Percentiles rank a stretch among this genome's conserved stretches.
phyloP scores from a whole-genome alignment of 2,113 vertebrate species.

The Elanoides forficatus region DNA sequence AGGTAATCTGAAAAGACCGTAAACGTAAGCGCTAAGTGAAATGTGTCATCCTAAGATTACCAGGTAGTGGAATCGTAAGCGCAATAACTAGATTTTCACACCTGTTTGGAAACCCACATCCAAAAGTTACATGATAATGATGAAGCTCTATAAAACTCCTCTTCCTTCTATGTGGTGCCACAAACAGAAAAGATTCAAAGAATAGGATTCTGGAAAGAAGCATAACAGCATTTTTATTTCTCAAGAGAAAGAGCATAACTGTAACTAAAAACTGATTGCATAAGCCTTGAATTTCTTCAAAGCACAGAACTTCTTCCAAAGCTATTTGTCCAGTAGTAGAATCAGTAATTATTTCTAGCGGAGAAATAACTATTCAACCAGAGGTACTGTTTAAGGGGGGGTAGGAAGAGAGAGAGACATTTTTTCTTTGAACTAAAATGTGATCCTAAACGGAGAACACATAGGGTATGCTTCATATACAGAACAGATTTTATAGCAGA shows the following conservation, averaged over 20 bases:
- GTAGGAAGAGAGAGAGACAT: background rate
- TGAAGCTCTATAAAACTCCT: background rate
- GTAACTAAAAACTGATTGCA: background rate
- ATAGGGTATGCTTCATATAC: background rate
- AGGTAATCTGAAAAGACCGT: background rate
- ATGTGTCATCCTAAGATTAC: background rate
- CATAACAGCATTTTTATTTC: background rate
- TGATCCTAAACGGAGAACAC: background rate
- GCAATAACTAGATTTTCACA: background rate
- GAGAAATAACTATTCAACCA: background rate
- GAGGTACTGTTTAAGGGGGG: background rate
- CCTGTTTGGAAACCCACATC: background rate
- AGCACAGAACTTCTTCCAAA: background rate
- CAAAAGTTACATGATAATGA: background rate
- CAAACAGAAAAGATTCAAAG: background rate
- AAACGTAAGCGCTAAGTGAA: background rate
- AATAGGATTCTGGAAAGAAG: background rate
- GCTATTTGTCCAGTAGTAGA: background rate
- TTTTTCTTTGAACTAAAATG: background rate
- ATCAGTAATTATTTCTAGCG: background rate
- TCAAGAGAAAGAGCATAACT: background rate
- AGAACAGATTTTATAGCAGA: slow-evolving; percentile 33
- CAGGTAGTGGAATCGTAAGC: background rate
- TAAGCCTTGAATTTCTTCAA: background rate
- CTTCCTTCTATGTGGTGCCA: background rate